A percentile compares a stretch with the other conserved stretches of the same genome.
Conservation (phyloP, 2,797 vertebrate genomes). For the Phaenicophaeus curvirostris region DNA sequence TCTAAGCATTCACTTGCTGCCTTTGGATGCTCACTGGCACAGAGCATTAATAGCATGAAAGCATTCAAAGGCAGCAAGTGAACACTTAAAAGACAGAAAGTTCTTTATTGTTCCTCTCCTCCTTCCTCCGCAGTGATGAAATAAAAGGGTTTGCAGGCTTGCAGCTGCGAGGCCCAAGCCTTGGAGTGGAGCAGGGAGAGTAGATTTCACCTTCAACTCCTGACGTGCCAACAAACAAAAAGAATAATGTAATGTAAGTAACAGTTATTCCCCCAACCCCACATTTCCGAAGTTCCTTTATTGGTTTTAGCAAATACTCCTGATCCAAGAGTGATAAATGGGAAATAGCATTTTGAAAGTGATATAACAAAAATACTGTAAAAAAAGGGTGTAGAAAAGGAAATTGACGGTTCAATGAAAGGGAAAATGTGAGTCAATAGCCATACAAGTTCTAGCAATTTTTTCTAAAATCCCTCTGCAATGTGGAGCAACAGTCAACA, state of each 20-base stretch:
- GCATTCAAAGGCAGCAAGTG: background rate
- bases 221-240: background rate
- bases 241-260: background rate
- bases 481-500: background rate
- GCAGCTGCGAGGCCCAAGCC: background rate
- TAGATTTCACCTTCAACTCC: background rate
- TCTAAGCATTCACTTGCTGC: too few relatives aligned
- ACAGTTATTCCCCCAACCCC: background rate
- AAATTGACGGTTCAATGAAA: background rate
- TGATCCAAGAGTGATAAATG: background rate
- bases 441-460: background rate
- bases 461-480: background rate
- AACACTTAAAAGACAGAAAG: background rate
- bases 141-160: background rate
- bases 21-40: background rate
- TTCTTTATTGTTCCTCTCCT: background rate
- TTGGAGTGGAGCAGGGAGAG: background rate
- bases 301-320: background rate
- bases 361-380: background rate
- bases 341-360: background rate
- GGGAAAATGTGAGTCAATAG: background rate
- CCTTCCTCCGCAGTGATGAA: background rate
- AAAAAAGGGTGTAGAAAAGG: background rate
- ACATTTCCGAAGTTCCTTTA: background rate
- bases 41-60: background rate